These are phyloP conservation scores for Stegophylla sp. DNA, from an alignment of 2,888 invertebrate species.

Conservation along the genomic window DNA sequence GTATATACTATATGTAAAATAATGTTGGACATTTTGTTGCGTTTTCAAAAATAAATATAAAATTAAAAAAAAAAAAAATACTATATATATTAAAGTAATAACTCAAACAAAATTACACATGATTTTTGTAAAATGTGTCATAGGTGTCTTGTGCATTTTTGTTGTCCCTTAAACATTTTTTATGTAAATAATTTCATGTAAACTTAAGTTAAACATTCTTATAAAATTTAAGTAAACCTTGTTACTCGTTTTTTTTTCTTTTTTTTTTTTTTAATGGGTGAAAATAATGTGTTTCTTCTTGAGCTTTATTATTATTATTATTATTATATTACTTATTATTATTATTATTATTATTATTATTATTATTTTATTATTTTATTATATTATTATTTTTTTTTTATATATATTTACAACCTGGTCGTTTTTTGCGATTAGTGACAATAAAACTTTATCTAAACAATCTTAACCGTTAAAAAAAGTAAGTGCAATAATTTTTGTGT, in stretches of 20 bases:
- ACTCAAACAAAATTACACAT: slow-evolving; percentile 45
- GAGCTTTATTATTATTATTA: slow-evolving; percentile 57
- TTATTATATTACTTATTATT: slow-evolving; percentile 51
- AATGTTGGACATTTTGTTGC: slow-evolving; percentile 58
- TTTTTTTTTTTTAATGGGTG: slow-evolving; percentile 42
- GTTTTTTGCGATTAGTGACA: slow-evolving; percentile 54
- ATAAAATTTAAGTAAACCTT: slow-evolving; percentile 56
- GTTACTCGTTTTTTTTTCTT: slow-evolving; percentile 57
- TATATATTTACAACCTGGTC: slow-evolving; percentile 47
- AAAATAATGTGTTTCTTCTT: slow-evolving; percentile 57
- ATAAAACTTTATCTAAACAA: slow-evolving; percentile 58
- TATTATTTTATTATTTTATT: slow-evolving; percentile 41
- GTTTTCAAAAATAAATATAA: slow-evolving; percentile 53
- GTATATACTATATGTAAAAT: slow-evolving; percentile 56
- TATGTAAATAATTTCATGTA: slow-evolving; percentile 57
- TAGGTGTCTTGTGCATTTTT: slow-evolving; percentile 58
- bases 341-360: slow-evolving; percentile 48
- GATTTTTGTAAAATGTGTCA: slow-evolving; percentile 56
- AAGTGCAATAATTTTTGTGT: slow-evolving; percentile 58
- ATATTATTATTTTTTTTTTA: slow-evolving; percentile 24
- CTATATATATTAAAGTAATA: slow-evolving; percentile 38
- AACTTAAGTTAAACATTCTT: slow-evolving; percentile 56
- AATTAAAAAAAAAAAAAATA: slow-evolving; percentile 28
- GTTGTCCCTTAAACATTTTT: slow-evolving; percentile 58
- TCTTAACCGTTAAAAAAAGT: slow-evolving; percentile 58